These are phyloP conservation scores for Saxicola maurus DNA, from an alignment of 2,797 vertebrate species.

Conservation along the genomic window DNA sequence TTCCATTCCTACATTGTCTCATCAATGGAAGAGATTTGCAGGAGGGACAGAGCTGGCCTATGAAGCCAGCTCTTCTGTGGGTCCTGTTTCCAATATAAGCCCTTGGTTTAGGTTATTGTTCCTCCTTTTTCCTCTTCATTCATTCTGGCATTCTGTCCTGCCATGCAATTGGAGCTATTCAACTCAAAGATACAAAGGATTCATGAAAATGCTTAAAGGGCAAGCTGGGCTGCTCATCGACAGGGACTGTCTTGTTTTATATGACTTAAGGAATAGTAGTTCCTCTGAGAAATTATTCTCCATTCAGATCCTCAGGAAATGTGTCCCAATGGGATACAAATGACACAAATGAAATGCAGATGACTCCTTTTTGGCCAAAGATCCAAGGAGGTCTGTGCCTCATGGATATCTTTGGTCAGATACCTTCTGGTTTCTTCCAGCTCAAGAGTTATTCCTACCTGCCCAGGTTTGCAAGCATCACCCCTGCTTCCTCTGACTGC, in stretches of 20 bases:
- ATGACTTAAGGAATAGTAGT: background rate
- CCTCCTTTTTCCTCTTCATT: constrained; percentile 30
- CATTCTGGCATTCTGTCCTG: constrained; percentile 50
- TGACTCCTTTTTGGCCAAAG: background rate
- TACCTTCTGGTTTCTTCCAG: background rate
- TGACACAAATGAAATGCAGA: constrained; percentile 47
- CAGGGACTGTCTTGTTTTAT: background rate
- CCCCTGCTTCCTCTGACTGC: background rate
- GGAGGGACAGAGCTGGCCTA: background rate
- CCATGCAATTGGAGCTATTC: constrained; percentile 38
- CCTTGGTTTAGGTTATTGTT: constrained; percentile 58
- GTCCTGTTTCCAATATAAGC: constrained; percentile 52
- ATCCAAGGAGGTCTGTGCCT: background rate
- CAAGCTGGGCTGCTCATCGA: background rate
- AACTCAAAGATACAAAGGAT: constrained; percentile 47
- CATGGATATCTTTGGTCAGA: background rate
- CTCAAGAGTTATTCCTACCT: background rate
- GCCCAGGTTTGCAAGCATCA: background rate
- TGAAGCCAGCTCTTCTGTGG: background rate
- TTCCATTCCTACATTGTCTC: background rate
- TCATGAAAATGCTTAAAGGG: constrained; percentile 26
- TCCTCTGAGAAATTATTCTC: constrained; percentile 26
- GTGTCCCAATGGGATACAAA: constrained; percentile 11
- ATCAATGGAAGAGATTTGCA: background rate
- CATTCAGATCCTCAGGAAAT: constrained; percentile 18